A percentile compares a stretch with the other conserved stretches of the same genome.
These are phyloP conservation scores for Apis cerana DNA, from an alignment of 1,140 invertebrate genomes.

Conservation along the genomic window DNA sequence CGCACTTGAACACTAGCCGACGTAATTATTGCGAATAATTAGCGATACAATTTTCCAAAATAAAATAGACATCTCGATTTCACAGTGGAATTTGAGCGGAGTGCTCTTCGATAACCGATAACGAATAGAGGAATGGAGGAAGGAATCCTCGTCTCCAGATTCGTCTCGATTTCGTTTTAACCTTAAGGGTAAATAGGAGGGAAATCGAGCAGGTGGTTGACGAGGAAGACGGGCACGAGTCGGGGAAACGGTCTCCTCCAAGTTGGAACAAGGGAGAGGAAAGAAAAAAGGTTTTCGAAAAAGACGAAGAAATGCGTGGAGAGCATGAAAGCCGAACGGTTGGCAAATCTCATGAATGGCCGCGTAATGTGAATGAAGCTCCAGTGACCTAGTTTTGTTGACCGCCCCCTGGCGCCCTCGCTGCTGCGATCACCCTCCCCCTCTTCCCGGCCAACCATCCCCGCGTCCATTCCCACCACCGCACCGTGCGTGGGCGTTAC, in stretches of 20 bases:
- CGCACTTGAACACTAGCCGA: not conserved
- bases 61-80: no score
- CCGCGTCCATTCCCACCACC: slow-evolving; percentile 39
- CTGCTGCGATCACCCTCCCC: slow-evolving; percentile 26
- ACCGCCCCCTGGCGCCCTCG: slow-evolving; percentile 55
- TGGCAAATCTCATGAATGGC: slow-evolving; percentile 81
- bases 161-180: not conserved
- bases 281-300: slow-evolving; percentile 37
- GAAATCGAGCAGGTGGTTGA: no score
- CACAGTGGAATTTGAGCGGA: not conserved
- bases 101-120: not conserved
- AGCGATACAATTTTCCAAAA: not conserved
- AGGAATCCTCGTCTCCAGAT: not conserved
- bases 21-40: not conserved
- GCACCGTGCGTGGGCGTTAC: slow-evolving; percentile 63
- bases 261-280: not conserved
- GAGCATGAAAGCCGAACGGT: slow-evolving; percentile 75
- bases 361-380: slow-evolving; percentile 82
- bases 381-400: slow-evolving; percentile 78
- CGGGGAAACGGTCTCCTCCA: not conserved
- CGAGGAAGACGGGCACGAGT: not conserved
- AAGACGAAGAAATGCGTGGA: slow-evolving; percentile 47
- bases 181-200: not conserved
- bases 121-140: not conserved
- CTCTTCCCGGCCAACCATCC: slow-evolving; percentile 26